Evolutionary conservation across 2,113 vertebrate species (phyloP).

Genomic region (Bettongia penicillata): DNA sequence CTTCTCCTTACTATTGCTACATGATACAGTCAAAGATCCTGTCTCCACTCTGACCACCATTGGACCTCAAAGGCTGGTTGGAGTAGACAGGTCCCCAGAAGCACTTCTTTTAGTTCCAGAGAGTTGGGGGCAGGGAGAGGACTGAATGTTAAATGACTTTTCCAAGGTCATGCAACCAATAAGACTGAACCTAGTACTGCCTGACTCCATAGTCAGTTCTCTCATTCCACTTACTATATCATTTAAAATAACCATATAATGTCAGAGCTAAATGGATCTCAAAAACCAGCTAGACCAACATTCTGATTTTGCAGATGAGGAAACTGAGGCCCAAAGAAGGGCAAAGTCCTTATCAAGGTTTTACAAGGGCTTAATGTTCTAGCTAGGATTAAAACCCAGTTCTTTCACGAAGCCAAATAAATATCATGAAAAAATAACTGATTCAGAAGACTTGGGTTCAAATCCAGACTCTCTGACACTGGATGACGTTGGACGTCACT

Average conservation of each 20-base stretch:
- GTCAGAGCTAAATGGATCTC: background rate
- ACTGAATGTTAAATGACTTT: background rate
- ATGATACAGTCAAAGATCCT: background rate
- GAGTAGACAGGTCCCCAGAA: background rate
- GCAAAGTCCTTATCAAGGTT: background rate
- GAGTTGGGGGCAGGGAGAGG: background rate
- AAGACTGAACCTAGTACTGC: background rate
- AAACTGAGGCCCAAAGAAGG: background rate
- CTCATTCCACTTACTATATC: background rate
- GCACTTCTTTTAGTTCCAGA: background rate
- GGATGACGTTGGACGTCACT: background rate
- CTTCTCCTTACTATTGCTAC: background rate
- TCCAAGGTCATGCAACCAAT: background rate
- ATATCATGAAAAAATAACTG: background rate
- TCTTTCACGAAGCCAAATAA: background rate
- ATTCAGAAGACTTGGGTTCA: background rate
- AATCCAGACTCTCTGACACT: background rate
- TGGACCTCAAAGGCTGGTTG: background rate
- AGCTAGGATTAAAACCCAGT: background rate
- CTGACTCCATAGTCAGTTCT: background rate
- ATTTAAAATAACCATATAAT: background rate
- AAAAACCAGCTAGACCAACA: background rate
- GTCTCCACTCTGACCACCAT: background rate
- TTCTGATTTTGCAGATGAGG: background rate
- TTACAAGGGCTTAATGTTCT: background rate